phyloP scores from a whole-genome alignment of 2,797 vertebrate species.

The Urosaurus nigricauda region DNA sequence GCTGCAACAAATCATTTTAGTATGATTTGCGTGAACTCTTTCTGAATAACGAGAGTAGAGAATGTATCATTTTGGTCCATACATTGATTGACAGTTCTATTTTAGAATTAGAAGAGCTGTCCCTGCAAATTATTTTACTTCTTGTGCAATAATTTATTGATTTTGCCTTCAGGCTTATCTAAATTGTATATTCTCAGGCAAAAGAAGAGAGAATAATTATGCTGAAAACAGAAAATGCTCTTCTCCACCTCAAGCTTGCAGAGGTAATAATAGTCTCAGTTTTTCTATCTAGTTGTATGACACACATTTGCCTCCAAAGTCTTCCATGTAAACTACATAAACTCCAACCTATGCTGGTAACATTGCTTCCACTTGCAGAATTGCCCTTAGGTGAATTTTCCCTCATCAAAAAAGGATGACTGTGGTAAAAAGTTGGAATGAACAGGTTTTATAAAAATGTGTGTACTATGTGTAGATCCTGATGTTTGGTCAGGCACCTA shows the following conservation, averaged over 20 bases:
- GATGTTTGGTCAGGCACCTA: not conserved
- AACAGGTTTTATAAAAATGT: not conserved
- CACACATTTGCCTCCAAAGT: not conserved
- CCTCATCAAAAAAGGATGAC: too few species aligned
- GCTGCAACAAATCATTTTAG: not conserved
- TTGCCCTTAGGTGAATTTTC: not conserved
- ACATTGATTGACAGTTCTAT: not conserved
- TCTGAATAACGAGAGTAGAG: not conserved
- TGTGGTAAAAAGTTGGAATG: not conserved
- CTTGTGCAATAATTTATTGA: not conserved
- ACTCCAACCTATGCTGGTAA: not conserved
- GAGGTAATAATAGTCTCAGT: slow-evolving; percentile 77
- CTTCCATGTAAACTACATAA: not conserved
- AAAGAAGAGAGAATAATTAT: slow-evolving; percentile 89
- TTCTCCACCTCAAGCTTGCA: slow-evolving; percentile 86
- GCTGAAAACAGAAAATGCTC: slow-evolving; percentile 88
- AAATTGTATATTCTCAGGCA: slow-evolving; percentile 72
- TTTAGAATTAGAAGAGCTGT: not conserved
- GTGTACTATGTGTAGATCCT: not conserved
- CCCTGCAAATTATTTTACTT: not conserved
- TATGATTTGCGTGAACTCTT: not conserved
- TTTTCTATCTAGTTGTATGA: not conserved
- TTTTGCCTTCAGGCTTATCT: not conserved
- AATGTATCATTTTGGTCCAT: not conserved
- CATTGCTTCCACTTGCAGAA: not conserved